Base-by-base conservation (phyloP, 1,140 invertebrate species). In the Psilanteris sp. region DNA sequence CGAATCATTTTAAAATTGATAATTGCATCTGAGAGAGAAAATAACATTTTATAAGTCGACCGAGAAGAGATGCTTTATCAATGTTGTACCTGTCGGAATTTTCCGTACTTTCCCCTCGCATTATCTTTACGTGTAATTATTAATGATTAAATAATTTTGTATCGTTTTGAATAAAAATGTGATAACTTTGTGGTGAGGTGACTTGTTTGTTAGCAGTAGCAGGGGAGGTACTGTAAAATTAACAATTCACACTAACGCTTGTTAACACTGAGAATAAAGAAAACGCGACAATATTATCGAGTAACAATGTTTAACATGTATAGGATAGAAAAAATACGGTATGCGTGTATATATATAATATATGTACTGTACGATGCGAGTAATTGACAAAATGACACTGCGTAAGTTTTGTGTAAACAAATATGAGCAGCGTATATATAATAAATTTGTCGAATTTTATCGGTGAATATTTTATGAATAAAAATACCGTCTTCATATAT, bases 391-490 rank as follows among this genome's bases (percentile, higher is more conserved):
- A 32, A 64, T 72, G 24, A 62, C 16, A 64, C 64, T 64, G 50
- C 57, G 50, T 72, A 72, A 71, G 55, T 62, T 72, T 48, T 72
- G 31, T 64, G 52, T 73, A 73, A 73, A 64, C 68, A 50, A 73
- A 64, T 50, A 54, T 14, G 31, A 72, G 20, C 39, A 36, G 22
- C 32, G 41, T 64, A 72, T 72, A n/a, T 55, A 50, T 57, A 46
- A 48, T 71, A 36, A n/a, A n/a, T n/a, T n/a, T 61, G 46, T 61
- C 55, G 27, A 73, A 64, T 64, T 73, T 62, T 64, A 62, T 71
- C 48, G 14, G 41, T 64, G 31, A 72, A 55, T 73, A 73, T 73
- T 73, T 73, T 73, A 59, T 64, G 52, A 73, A 73, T 73, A 64
- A 73, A 73, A 64, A 64, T 73, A 64, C 57, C 64, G 36, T 64